A percentile compares a stretch with the other conserved stretches of the same genome.
Conservation (phyloP, 2,797 vertebrate species). For the Microchirus variegatus region DNA sequence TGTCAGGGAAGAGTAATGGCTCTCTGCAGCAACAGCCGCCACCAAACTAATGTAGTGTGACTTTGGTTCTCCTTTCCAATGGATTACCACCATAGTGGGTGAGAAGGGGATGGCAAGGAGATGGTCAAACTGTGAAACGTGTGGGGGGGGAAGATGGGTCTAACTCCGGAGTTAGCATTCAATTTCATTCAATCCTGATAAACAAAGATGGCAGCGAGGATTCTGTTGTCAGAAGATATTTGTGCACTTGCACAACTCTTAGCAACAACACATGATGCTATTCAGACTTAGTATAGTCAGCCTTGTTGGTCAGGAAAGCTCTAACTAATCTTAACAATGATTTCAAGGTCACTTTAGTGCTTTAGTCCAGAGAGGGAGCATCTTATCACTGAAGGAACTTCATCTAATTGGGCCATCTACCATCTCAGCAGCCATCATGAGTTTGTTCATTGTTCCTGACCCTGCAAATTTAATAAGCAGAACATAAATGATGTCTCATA, state of each 20-base stretch:
- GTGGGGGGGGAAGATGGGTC: constrained; percentile 30
- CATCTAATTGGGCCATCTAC: constrained; percentile 65
- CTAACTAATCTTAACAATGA: constrained; percentile 59
- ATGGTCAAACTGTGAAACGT: constrained; percentile 53
- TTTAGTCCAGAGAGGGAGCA: constrained; percentile 37
- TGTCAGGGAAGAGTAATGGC: constrained; percentile 87
- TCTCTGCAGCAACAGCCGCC: constrained; percentile 78
- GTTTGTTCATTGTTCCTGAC: constrained; percentile 59
- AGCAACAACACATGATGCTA: constrained; percentile 19
- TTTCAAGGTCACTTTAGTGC: constrained; percentile 67
- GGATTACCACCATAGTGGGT: constrained; percentile 75
- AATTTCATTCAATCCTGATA: constrained; percentile 43
- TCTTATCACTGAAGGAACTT: constrained; percentile 54
- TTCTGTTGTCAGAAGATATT: constrained; percentile 33
- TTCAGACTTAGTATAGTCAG: constrained; percentile 13
- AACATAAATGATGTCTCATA: constrained; percentile 52
- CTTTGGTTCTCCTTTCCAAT: constrained; percentile 81
- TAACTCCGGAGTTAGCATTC: constrained; percentile 41
- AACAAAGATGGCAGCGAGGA: constrained; percentile 38
- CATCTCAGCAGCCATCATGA: constrained; percentile 61
- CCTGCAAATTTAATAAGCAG: constrained; percentile 69
- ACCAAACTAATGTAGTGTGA: constrained; percentile 84
- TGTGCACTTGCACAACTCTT: constrained; percentile 29
- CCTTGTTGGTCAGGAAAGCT: constrained; percentile 39
- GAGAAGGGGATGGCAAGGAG: constrained; percentile 60